Evolutionary conservation across 1,140 invertebrate species (phyloP).

Genomic region (Lepidurus packardi): DNA sequence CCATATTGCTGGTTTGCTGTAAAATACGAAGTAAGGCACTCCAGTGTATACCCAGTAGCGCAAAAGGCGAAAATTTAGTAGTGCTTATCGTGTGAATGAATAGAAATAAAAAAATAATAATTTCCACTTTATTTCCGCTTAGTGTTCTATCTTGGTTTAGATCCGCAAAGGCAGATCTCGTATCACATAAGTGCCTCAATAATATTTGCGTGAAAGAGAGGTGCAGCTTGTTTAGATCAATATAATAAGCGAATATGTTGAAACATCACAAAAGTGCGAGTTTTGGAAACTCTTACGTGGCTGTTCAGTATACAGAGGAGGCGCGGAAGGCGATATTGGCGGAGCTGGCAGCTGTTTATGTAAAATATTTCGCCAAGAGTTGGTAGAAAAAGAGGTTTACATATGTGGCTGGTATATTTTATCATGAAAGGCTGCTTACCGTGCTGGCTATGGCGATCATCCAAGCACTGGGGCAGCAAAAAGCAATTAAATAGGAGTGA

Average conservation of each 20-base stretch:
- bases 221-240: no score
- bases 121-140: no score
- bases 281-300: not conserved
- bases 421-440: slow-evolving; percentile 48
- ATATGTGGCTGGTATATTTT: not conserved
- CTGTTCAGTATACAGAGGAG: not conserved
- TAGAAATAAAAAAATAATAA: no score
- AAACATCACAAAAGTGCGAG: not conserved
- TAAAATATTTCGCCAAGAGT: not conserved
- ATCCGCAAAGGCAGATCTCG: no score
- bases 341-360: not conserved
- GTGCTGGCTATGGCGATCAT: slow-evolving; percentile 64
- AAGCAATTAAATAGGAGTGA: slow-evolving; percentile 40
- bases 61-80: no score
- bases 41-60: no score
- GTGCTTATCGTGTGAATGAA: no score
- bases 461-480: slow-evolving; percentile 53
- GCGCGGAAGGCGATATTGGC: not conserved
- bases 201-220: no score
- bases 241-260: no score
- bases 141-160: no score
- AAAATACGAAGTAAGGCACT: not conserved
- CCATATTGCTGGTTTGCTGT: not conserved
- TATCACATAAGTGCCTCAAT: no score
- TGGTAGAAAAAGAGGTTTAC: not conserved